These are phyloP conservation scores for Saguinus midas DNA, from an alignment of 2,113 vertebrate genomes.

Conservation along the genomic window DNA sequence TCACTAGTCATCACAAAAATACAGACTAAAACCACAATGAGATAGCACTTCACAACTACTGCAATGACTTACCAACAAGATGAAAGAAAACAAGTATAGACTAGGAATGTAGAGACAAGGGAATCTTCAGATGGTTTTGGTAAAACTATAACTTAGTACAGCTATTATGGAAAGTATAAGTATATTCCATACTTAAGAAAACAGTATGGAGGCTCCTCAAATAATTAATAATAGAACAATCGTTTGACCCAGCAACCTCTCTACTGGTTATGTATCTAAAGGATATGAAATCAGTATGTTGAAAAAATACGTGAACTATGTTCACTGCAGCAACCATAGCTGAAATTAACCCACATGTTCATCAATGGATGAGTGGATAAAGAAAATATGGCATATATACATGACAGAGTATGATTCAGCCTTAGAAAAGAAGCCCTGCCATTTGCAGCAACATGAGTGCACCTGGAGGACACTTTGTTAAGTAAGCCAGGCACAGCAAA, in stretches of 20 bases:
- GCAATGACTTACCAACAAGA: neutral
- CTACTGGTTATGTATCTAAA: neutral
- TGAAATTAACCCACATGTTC: neutral
- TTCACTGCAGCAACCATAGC: neutral
- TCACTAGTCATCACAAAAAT: neutral
- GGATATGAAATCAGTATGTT: neutral
- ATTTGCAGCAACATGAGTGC: too few relatives aligned
- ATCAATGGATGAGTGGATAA: neutral
- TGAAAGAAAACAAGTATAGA: neutral
- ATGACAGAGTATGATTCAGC: neutral
- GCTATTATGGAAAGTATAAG: neutral
- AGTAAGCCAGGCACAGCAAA: too few relatives aligned
- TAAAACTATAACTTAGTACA: neutral
- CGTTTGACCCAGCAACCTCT: neutral
- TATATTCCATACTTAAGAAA: neutral
- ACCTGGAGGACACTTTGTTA: too few relatives aligned
- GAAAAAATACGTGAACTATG: neutral
- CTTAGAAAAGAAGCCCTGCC: too few relatives aligned
- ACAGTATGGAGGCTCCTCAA: neutral
- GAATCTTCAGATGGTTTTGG: neutral
- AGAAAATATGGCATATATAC: neutral
- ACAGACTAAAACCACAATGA: neutral
- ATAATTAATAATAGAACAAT: neutral
- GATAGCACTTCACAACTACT: neutral
- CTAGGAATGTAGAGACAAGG: too few relatives aligned